Conservation (phyloP, 2,888 invertebrate genomes). For the Philhelius pedissequus region DNA sequence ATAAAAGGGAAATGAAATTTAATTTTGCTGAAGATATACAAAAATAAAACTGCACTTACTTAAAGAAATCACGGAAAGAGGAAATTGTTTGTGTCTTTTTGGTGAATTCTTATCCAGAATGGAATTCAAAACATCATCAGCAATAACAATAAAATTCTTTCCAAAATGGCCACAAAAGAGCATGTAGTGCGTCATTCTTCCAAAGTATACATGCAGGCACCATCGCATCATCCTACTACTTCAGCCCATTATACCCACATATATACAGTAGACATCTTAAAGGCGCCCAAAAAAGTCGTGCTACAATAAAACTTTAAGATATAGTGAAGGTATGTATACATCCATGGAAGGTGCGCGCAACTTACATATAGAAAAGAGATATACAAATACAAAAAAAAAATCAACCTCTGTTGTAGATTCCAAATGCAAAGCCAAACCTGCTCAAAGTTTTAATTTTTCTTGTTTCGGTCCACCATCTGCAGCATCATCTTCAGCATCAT, state of each 20-base stretch:
- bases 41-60: neutral
- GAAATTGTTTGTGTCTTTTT: constrained; percentile 22
- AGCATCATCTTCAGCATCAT: constrained; percentile 68
- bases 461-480: constrained; percentile 61
- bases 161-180: constrained; percentile 66
- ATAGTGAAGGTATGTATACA: neutral
- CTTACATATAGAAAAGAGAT: neutral
- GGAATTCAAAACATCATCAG: constrained; percentile 62
- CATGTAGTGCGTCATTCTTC: constrained; percentile 64
- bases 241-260: constrained; percentile 33
- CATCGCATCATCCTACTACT: constrained; percentile 56
- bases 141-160: constrained; percentile 66
- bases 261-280: constrained; percentile 52
- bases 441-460: constrained; percentile 42
- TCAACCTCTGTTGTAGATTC: constrained; percentile 41
- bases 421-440: constrained; percentile 45
- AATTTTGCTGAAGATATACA: neutral
- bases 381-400: neutral
- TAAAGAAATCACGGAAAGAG: constrained; percentile 24
- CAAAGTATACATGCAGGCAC: constrained; percentile 38
- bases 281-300: constrained; percentile 64
- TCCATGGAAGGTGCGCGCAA: constrained; percentile 46
- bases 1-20: neutral
- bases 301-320: constrained; percentile 52
- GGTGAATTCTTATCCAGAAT: constrained; percentile 48